phyloP scores from a whole-genome alignment of 2,888 invertebrate species.

The Sycophila texana region DNA sequence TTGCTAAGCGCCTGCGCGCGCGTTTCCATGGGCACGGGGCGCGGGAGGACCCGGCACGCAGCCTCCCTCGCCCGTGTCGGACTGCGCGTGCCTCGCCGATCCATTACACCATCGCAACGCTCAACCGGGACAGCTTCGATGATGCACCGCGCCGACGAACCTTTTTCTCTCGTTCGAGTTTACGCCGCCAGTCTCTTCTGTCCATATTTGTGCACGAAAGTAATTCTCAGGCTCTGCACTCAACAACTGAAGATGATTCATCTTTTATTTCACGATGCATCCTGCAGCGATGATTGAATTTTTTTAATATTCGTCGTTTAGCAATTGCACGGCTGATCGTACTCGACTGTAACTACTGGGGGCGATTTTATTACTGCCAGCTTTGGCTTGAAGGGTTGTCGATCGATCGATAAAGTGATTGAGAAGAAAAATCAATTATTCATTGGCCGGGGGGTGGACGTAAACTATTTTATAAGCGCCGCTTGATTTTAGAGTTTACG shows the following conservation, averaged over 20 bases:
- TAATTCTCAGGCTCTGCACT: too few species aligned
- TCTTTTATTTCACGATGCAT: too few species aligned
- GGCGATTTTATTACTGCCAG: too few species aligned
- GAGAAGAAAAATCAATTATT: neutral
- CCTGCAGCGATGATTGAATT: too few species aligned
- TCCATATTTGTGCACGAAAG: too few species aligned
- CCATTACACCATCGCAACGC: neutral
- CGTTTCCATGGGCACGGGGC: conserved; percentile 73
- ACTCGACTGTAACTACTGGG: too few species aligned
- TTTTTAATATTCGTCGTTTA: too few species aligned
- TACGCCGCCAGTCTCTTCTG: neutral
- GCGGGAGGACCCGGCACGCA: conserved; percentile 59
- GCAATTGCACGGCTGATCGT: too few species aligned
- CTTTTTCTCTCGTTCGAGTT: neutral
- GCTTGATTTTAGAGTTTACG: conserved; percentile 33
- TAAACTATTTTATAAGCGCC: conserved; percentile 28
- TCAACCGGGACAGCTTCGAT: conserved; percentile 49
- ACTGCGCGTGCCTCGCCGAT: neutral
- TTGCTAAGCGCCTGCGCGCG: conserved; percentile 65
- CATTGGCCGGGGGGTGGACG: neutral
- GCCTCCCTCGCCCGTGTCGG: conserved; percentile 70
- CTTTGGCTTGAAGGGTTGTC: too few species aligned
- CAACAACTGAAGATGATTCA: too few species aligned
- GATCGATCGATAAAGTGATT: too few species aligned
- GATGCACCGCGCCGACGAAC: conserved; percentile 31